Percentiles rank a stretch among this genome's conserved stretches.
Conservation (phyloP, 1,140 invertebrate species). For the Anastrepha ludens region DNA sequence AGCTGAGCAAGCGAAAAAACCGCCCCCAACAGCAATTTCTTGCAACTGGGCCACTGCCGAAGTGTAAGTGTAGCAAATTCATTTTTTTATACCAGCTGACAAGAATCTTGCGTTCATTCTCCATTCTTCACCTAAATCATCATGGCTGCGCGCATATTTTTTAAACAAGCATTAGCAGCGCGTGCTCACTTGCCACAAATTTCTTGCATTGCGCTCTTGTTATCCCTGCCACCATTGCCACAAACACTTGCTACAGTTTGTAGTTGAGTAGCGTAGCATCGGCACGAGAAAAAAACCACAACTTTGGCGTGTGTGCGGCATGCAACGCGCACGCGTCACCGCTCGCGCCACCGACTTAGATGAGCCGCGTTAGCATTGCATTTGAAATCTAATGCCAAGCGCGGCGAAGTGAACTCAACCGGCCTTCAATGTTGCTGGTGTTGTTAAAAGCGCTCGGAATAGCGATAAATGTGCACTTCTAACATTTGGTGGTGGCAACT, state of each 20-base stretch:
- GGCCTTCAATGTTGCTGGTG: neutral
- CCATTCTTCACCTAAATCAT: neutral
- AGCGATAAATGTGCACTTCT: slow-evolving; percentile 21
- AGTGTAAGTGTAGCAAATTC: neutral
- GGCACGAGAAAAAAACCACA: neutral
- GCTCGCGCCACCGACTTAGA: neutral
- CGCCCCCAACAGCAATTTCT: slow-evolving; percentile 26
- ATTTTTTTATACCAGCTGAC: slow-evolving; percentile 6
- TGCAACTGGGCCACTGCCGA: neutral
- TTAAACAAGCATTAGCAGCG: slow-evolving; percentile 57
- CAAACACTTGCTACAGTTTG: slow-evolving; percentile 29
- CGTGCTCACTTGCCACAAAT: slow-evolving; percentile 41
- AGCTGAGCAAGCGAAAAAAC: neutral
- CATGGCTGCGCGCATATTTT: slow-evolving; percentile 35
- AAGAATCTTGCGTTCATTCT: neutral
- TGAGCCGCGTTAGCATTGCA: slow-evolving; percentile 18
- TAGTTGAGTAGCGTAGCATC: neutral
- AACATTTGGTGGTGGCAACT: slow-evolving; percentile 15
- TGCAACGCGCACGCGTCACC: slow-evolving; percentile 26
- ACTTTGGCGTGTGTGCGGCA: slow-evolving; percentile 36
- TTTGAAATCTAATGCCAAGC: slow-evolving; percentile 29
- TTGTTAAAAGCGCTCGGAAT: neutral
- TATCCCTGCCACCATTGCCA: neutral
- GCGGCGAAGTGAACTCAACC: neutral
- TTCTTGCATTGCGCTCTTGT: neutral